phyloP scores from a whole-genome alignment of 2,888 invertebrate genomes.

The Drosophila sordidapex region DNA sequence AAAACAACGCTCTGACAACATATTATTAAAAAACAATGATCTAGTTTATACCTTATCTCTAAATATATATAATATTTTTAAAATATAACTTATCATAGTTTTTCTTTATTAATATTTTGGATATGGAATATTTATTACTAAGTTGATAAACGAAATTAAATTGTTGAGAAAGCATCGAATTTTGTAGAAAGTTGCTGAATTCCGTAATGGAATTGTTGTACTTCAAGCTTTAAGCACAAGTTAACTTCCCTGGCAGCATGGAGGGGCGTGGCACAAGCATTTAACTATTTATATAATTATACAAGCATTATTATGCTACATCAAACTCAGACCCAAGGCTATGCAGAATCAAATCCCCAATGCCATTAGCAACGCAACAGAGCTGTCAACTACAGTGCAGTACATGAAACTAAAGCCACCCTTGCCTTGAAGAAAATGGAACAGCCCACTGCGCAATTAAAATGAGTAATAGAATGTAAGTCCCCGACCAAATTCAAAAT shows the following conservation, averaged over 20 bases:
- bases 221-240: too few species aligned
- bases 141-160: accelerated
- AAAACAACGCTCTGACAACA: background rate
- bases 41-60: too few species aligned
- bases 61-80: background rate
- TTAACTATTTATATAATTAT: slow-evolving; percentile 52
- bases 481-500: slow-evolving; percentile 36
- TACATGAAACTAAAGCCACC: slow-evolving; percentile 49
- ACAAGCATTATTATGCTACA: slow-evolving; percentile 56
- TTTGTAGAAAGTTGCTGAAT: background rate
- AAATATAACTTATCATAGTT: background rate
- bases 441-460: slow-evolving; percentile 58
- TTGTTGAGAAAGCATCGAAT: background rate
- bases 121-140: background rate
- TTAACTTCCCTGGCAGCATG: background rate
- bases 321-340: slow-evolving; percentile 40
- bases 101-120: background rate
- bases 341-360: slow-evolving; percentile 53
- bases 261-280: slow-evolving; percentile 19
- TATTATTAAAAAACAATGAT: background rate
- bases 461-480: slow-evolving; percentile 54
- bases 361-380: slow-evolving; percentile 60
- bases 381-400: slow-evolving; percentile 67
- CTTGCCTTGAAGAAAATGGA: slow-evolving; percentile 28
- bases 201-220: background rate